phyloP scores from a whole-genome alignment of 2,888 invertebrate species.

The Cryptus viduatorius region DNA sequence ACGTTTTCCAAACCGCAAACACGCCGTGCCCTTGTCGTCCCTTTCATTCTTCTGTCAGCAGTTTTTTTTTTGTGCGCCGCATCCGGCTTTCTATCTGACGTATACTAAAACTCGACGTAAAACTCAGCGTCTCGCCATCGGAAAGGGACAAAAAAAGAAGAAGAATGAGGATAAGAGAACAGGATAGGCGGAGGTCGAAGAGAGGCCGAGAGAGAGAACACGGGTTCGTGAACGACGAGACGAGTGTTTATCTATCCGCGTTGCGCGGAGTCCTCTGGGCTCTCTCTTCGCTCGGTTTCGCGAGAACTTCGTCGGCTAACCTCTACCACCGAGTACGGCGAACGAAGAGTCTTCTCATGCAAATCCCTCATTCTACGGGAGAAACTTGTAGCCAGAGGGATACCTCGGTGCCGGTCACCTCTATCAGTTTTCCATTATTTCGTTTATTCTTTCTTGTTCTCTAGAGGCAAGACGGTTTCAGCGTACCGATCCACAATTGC shows the following conservation, averaged over 20 bases:
- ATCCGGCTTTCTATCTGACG: slow-evolving; percentile 39
- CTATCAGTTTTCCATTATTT: neutral
- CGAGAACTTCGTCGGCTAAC: slow-evolving; percentile 50
- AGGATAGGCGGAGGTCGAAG: neutral
- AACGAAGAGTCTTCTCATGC: slow-evolving; percentile 60
- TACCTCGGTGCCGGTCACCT: slow-evolving; percentile 28
- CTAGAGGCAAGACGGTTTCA: neutral
- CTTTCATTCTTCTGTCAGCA: slow-evolving; percentile 40
- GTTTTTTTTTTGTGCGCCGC: slow-evolving; percentile 43
- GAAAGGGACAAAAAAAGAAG: slow-evolving; percentile 48
- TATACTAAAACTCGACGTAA: slow-evolving; percentile 44
- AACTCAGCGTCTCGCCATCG: slow-evolving; percentile 45
- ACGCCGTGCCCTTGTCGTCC: slow-evolving; percentile 40
- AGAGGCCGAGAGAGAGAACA: slow-evolving; percentile 57
- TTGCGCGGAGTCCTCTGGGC: slow-evolving; percentile 51
- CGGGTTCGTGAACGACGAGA: slow-evolving; percentile 55
- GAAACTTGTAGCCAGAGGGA: slow-evolving; percentile 48
- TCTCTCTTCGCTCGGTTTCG: slow-evolving; percentile 47
- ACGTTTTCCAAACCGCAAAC: slow-evolving; percentile 46
- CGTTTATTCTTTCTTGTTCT: neutral
- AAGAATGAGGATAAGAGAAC: slow-evolving; percentile 43
- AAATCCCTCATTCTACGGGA: slow-evolving; percentile 59
- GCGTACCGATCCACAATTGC: neutral
- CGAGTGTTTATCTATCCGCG: slow-evolving; percentile 65
- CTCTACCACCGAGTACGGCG: slow-evolving; percentile 36